These are phyloP conservation scores for Plagodis dolabraria DNA, from an alignment of 2,888 invertebrate species.

Conservation along the genomic window DNA sequence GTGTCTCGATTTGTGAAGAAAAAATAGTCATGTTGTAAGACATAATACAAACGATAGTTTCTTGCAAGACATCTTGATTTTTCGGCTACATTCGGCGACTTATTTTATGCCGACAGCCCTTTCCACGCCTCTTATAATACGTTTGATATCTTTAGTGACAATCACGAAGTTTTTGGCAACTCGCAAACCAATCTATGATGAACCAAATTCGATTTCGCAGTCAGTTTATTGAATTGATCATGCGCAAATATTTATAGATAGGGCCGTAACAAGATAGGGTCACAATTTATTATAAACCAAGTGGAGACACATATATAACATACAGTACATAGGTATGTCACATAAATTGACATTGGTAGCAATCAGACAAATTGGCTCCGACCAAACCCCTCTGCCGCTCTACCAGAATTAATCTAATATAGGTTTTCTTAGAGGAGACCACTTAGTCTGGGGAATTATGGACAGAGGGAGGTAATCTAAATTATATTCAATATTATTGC, in stretches of 20 bases:
- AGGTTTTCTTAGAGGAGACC: conserved; percentile 80
- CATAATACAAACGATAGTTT: background rate
- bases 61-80: background rate
- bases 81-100: background rate
- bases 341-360: conserved; percentile 79
- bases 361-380: conserved; percentile 85
- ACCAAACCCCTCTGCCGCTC: conserved; percentile 77
- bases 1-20: too few relatives aligned
- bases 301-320: conserved; percentile 51
- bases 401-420: conserved; percentile 80
- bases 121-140: conserved; percentile 14
- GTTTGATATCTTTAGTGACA: conserved; percentile 27
- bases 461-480: conserved; percentile 48
- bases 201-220: conserved; percentile 62
- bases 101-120: conserved; percentile 5
- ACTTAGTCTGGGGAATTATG: conserved; percentile 69
- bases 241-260: conserved; percentile 84
- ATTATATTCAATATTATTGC: conserved; percentile 46
- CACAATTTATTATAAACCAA: conserved; percentile 81
- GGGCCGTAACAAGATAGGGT: conserved; percentile 79
- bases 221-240: conserved; percentile 80
- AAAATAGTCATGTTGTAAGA: background rate
- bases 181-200: conserved; percentile 30
- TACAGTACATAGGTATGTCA: conserved; percentile 63
- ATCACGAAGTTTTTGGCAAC: conserved; percentile 25